These are phyloP conservation scores for Chlorospingus flavigularis DNA, from an alignment of 2,797 vertebrate genomes.

Conservation along the genomic window DNA sequence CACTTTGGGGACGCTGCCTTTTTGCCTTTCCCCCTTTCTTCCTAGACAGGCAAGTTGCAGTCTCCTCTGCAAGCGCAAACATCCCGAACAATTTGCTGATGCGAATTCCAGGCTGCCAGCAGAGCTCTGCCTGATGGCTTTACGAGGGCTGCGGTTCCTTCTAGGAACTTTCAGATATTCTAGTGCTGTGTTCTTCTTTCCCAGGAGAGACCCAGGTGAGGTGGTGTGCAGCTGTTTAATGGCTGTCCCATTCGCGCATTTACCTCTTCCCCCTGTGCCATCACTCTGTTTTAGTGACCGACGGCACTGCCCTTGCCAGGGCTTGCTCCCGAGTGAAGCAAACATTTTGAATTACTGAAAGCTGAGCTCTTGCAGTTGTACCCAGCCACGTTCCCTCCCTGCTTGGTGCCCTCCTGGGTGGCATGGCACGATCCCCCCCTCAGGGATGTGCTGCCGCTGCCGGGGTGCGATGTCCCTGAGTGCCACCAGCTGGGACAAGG, in stretches of 20 bases:
- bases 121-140: constrained; percentile 5
- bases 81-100: neutral
- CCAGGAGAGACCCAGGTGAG: constrained; percentile 7
- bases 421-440: accelerated
- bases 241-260: constrained; percentile 12
- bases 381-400: neutral
- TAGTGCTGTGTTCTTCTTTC: neutral
- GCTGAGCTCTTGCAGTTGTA: neutral
- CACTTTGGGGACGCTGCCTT: neutral
- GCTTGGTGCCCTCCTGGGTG: neutral
- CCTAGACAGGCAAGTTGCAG: neutral
- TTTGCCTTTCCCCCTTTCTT: neutral
- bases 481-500: neutral
- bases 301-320: neutral
- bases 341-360: neutral
- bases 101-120: neutral
- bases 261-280: constrained; percentile 31
- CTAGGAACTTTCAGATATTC: constrained; percentile 13
- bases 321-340: neutral
- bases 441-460: neutral
- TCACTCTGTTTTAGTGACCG: neutral
- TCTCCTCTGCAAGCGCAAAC: neutral
- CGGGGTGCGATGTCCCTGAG: neutral
- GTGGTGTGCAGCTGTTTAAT: constrained; percentile 29
- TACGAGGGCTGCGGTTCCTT: neutral